phyloP scores from a whole-genome alignment of 1,140 invertebrate genomes.

The Delia radicum region DNA sequence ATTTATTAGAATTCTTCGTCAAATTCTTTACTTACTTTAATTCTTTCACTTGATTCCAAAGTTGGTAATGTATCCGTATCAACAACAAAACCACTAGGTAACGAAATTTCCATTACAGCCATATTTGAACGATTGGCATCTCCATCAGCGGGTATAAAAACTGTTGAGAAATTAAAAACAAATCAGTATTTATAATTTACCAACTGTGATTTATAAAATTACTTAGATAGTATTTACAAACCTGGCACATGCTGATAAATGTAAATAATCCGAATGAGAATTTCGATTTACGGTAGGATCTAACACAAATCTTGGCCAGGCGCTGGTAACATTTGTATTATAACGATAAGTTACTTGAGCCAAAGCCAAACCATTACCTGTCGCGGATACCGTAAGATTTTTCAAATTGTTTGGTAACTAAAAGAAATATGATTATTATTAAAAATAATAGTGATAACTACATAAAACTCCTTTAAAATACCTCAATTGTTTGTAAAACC shows the following conservation, averaged over 20 bases:
- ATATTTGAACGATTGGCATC: slow-evolving; percentile 74
- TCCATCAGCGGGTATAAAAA: slow-evolving; percentile 61
- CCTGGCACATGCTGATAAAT: slow-evolving; percentile 84
- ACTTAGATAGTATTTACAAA: slow-evolving; percentile 52
- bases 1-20: neutral
- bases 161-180: no score
- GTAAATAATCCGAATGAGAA: slow-evolving; percentile 79
- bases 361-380: slow-evolving; percentile 80
- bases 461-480: neutral
- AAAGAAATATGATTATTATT: neutral
- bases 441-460: neutral
- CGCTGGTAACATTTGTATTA: slow-evolving; percentile 85
- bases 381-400: slow-evolving; percentile 67
- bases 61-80: slow-evolving; percentile 76
- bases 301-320: slow-evolving; percentile 84
- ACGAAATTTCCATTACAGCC: slow-evolving; percentile 84
- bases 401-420: slow-evolving; percentile 47
- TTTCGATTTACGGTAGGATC: slow-evolving; percentile 86
- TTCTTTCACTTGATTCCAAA: slow-evolving; percentile 67
- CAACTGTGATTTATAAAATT: slow-evolving; percentile 35
- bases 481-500: slow-evolving; percentile 65
- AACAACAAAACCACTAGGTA: slow-evolving; percentile 83
- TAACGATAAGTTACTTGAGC: slow-evolving; percentile 82
- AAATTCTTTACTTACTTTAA: slow-evolving; percentile 59
- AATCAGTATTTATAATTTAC: neutral